Percentiles rank a stretch among this genome's conserved stretches.
These are phyloP conservation scores for Metallyticus violacea DNA, from an alignment of 2,888 invertebrate genomes.

Conservation along the genomic window DNA sequence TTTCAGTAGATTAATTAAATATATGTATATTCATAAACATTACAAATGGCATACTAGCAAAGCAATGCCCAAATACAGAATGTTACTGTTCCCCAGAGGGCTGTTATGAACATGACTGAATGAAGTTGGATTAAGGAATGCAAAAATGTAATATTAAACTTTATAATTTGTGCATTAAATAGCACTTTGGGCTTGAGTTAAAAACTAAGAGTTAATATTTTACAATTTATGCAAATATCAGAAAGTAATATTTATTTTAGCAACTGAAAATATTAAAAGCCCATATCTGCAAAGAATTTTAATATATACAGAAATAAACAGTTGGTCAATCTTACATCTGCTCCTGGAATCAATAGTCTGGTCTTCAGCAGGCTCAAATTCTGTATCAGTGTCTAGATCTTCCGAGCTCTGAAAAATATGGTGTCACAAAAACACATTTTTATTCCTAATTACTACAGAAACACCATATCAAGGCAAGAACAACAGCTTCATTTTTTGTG, in stretches of 20 bases:
- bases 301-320: not conserved
- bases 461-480: slow-evolving; percentile 23
- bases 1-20: not conserved
- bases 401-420: slow-evolving; percentile 56
- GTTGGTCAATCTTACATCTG: slow-evolving; percentile 54
- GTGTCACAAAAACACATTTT: slow-evolving; percentile 32
- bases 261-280: too few relatives aligned
- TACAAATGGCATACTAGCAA: not conserved
- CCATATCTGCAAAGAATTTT: not conserved
- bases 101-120: not conserved
- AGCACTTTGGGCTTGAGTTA: not conserved
- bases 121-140: not conserved
- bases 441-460: slow-evolving; percentile 31
- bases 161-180: not conserved
- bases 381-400: slow-evolving; percentile 65
- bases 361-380: slow-evolving; percentile 66
- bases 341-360: slow-evolving; percentile 66
- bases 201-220: not conserved
- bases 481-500: not conserved
- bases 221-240: too few relatives aligned
- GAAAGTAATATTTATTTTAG: too few relatives aligned
- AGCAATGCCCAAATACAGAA: not conserved
- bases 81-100: too few relatives aligned
- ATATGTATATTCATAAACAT: not conserved
- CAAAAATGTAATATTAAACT: not conserved